Evolutionary conservation across 2,888 invertebrate species (phyloP).

Genomic region (Lycophotia porphyrea): DNA sequence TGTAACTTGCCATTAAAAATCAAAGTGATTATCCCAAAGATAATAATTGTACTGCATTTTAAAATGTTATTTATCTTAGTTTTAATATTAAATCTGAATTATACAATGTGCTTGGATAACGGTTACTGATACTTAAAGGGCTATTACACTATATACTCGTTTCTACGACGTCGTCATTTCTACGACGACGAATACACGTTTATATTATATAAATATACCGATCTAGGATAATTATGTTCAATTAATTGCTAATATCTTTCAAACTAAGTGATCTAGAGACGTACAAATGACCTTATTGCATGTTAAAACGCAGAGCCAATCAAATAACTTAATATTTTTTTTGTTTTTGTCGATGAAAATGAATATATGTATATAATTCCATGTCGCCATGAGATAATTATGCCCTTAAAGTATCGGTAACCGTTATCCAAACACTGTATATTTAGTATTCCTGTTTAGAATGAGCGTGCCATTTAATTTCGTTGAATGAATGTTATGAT

Average conservation of each 20-base stretch:
- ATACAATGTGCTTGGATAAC: not conserved
- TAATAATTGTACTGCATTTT: constrained; percentile 77
- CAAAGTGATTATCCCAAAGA: constrained; percentile 85
- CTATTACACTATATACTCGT: not conserved
- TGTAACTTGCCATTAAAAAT: constrained; percentile 80
- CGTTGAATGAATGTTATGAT: constrained; percentile 42
- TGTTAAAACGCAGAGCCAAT: not conserved
- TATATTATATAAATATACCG: too few species aligned
- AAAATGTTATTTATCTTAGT: constrained; percentile 70
- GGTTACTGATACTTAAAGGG: not conserved
- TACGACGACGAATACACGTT: not conserved
- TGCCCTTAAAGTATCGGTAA: not conserved
- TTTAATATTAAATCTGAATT: constrained; percentile 44
- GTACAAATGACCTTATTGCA: not conserved
- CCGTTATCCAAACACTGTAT: constrained; percentile 3
- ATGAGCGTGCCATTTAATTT: constrained; percentile 74
- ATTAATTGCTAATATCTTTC: not conserved
- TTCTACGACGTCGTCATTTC: not conserved
- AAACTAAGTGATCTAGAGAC: not conserved
- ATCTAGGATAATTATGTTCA: too few species aligned
- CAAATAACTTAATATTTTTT: too few species aligned
- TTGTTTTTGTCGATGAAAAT: not conserved
- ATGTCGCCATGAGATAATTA: too few species aligned
- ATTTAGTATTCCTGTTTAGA: constrained; percentile 66
- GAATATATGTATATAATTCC: not conserved